A percentile compares a stretch with the other conserved stretches of the same genome.
Conservation (phyloP, 2,113 vertebrate genomes). For the Ptilonorhynchus violaceus region DNA sequence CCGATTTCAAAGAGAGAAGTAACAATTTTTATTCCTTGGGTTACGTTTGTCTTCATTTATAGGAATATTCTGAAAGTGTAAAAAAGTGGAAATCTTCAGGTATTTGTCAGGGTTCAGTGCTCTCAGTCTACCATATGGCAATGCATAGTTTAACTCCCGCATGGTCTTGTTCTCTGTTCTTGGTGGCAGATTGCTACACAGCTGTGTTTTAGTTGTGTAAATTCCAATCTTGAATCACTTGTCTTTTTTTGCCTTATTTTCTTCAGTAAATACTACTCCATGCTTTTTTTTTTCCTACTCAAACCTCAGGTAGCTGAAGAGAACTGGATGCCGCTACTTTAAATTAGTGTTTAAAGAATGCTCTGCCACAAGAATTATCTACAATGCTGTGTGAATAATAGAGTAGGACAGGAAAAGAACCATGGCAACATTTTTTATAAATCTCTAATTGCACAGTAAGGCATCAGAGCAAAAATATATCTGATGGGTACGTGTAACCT, state of each 20-base stretch:
- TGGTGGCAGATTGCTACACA: background rate
- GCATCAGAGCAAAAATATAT: background rate
- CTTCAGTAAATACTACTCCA: background rate
- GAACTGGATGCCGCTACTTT: background rate
- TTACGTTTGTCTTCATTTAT: background rate
- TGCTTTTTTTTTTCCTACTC: background rate
- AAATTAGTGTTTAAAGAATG: background rate
- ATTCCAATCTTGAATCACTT: background rate
- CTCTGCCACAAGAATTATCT: background rate
- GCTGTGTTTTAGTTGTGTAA: background rate
- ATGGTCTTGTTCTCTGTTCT: background rate
- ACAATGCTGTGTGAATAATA: background rate
- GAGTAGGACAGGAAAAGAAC: background rate
- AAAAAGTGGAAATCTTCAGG: background rate
- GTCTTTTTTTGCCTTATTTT: background rate
- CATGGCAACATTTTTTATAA: background rate
- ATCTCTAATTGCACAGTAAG: background rate
- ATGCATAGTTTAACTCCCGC: background rate
- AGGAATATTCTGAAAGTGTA: background rate
- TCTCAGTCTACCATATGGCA: background rate
- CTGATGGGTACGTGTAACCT: fast-evolving
- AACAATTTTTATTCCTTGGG: background rate
- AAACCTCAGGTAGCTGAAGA: background rate
- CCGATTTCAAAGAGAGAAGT: background rate
- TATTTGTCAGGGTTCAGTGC: background rate